Evolutionary conservation across 2,888 invertebrate species (phyloP).

Genomic region (Chloroclystis v-ata): DNA sequence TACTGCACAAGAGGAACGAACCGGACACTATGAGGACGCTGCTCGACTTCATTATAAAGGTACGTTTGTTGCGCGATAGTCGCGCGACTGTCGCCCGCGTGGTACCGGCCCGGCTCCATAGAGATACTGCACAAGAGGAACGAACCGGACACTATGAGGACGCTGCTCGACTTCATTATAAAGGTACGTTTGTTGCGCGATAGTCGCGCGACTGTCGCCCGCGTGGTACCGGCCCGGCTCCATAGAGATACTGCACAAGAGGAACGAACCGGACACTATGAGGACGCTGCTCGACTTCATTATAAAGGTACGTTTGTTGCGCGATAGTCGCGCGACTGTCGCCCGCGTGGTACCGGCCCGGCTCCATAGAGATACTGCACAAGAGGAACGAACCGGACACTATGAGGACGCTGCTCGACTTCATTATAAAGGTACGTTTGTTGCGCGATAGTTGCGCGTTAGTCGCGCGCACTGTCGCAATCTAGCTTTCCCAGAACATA

Average conservation of each 20-base stretch:
- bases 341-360: conserved; percentile 78
- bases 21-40: conserved; percentile 65
- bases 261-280: conserved; percentile 70
- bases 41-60: conserved; percentile 71
- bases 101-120: conserved; percentile 80
- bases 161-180: conserved; percentile 72
- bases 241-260: conserved; percentile 77
- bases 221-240: conserved; percentile 80
- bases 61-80: conserved; percentile 78
- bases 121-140: conserved; percentile 76
- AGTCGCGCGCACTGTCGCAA: conserved; percentile 78
- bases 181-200: conserved; percentile 75
- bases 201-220: conserved; percentile 78
- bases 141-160: conserved; percentile 66
- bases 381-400: conserved; percentile 68
- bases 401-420: conserved; percentile 71
- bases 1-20: conserved; percentile 71
- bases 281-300: conserved; percentile 71
- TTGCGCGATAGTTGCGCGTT: conserved; percentile 75
- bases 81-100: conserved; percentile 75
- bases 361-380: conserved; percentile 80
- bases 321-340: conserved; percentile 78
- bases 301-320: conserved; percentile 71
- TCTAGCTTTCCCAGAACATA: too few species aligned
- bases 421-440: conserved; percentile 72